Base-by-base conservation (phyloP, 1,140 invertebrate genomes). In the Hycleus cichorii region DNA sequence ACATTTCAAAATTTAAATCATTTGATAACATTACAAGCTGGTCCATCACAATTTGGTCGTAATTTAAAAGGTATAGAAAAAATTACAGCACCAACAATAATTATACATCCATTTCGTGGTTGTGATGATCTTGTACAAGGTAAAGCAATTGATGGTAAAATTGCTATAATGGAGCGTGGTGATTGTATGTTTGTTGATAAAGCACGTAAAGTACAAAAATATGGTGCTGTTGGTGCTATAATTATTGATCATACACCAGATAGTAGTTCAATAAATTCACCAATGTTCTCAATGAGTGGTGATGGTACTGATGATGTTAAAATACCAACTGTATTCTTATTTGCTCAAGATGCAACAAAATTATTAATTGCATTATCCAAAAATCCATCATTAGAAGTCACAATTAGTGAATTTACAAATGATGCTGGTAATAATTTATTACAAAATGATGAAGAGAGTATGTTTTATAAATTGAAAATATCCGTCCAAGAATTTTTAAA, bases 171-270 rank as follows among this genome's bases (percentile, higher is more conserved):
- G 44, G 83, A 88, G 69, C 79, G 96, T 25, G 94, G 95, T 0
- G 86, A 89, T 65, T 98, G 96, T 74, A 96, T 95, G 77, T 99
- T 99, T 74, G 84, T 96, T 9, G 91, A 97, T 63, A 98, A 98
- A 80, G 91, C 90, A 6, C 81, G 92, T 42, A 77, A 83, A 68
- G 78, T 95, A n/a, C 87, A 96, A 78, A 78, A 81, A 54, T 84
- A 87, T 12, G 93, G 93, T 12, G 94, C 89, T 6, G 76, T 87
- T 38, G 91, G 87, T 12, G 88, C 89, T 26, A 92, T 98, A 66
- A 86, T 96, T 5, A 76, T 96, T 58, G 95, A 98, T 75, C 95
- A 96, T 74, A 81, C 84, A 38, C 76, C 81, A 11, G 87, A 83
- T 24, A 87, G 88, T 12, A 87, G 84, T 46, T 81, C 85, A 11